phyloP scores from a whole-genome alignment of 2,888 invertebrate species.

The Lochmaea crataegi region DNA sequence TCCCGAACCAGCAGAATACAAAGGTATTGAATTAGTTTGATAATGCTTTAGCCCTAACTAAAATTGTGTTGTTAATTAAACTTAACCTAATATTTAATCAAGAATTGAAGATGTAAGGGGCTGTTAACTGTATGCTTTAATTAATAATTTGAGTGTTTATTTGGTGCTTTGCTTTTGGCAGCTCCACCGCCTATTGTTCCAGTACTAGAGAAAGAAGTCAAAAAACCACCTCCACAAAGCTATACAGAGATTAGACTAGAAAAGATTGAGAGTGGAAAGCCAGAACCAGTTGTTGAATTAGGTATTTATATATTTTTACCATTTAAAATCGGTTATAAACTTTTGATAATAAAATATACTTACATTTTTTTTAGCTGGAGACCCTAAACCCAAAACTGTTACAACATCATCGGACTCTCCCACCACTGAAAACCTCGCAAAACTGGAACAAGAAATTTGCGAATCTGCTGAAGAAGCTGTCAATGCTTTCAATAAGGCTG shows the following conservation, averaged over 20 bases:
- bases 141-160: conserved; percentile 9
- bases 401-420: neutral
- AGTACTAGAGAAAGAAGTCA: conserved; percentile 47
- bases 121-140: too few relatives aligned
- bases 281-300: conserved; percentile 61
- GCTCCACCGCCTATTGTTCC: conserved; percentile 54
- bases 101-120: too few relatives aligned
- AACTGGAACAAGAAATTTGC: conserved; percentile 70
- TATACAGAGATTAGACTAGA: conserved; percentile 66
- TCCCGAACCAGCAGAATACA: conserved; percentile 49
- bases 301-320: conserved; percentile 48
- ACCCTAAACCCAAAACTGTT: conserved; percentile 50
- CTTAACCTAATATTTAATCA: neutral
- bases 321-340: neutral
- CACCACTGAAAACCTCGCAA: conserved; percentile 64
- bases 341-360: neutral
- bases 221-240: conserved; percentile 44
- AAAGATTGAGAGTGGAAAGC: conserved; percentile 59
- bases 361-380: conserved; percentile 47
- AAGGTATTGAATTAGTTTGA: conserved; percentile 43
- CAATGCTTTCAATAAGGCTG: conserved; percentile 75
- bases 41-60: neutral
- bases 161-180: conserved; percentile 35
- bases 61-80: neutral
- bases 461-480: conserved; percentile 73